phyloP scores from a whole-genome alignment of 1,140 invertebrate species.

The Drosophila trapezifrons region DNA sequence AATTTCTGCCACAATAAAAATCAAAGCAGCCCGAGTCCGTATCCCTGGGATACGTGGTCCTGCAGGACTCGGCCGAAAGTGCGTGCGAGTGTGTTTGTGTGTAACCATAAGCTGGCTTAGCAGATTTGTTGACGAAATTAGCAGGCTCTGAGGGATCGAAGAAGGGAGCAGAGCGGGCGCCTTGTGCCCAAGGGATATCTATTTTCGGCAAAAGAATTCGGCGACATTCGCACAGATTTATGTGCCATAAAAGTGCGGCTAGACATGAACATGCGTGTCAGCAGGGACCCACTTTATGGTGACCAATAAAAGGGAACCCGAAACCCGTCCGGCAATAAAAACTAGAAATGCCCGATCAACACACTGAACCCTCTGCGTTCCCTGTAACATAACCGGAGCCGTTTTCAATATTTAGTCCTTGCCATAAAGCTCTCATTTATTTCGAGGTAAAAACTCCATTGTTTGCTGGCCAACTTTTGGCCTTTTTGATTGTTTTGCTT shows the following conservation, averaged over 20 bases:
- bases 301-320: conserved; percentile 51
- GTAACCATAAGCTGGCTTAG: conserved; percentile 47
- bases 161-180: conserved; percentile 11
- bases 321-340: conserved; percentile 29
- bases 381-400: neutral
- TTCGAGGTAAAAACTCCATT: conserved; percentile 28
- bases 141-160: conserved; percentile 25
- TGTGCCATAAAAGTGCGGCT: conserved; percentile 67
- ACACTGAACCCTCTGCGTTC: conserved; percentile 4
- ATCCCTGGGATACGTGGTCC: conserved; percentile 16
- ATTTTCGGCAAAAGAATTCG: conserved; percentile 53
- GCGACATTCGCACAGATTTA: conserved; percentile 68
- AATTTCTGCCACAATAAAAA: conserved; percentile 55
- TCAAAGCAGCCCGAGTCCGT: conserved; percentile 19
- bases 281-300: conserved; percentile 56
- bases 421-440: conserved; percentile 9
- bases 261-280: conserved; percentile 45
- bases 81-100: conserved; percentile 24
- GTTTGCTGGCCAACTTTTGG: conserved; percentile 24
- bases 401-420: conserved; percentile 28
- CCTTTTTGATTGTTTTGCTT: conserved; percentile 21
- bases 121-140: conserved; percentile 59
- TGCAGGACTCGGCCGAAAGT: conserved; percentile 4
- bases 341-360: conserved; percentile 30
- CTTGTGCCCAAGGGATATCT: conserved; percentile 33